phyloP scores from a whole-genome alignment of 2,888 invertebrate genomes.

The Trimorus sp. region DNA sequence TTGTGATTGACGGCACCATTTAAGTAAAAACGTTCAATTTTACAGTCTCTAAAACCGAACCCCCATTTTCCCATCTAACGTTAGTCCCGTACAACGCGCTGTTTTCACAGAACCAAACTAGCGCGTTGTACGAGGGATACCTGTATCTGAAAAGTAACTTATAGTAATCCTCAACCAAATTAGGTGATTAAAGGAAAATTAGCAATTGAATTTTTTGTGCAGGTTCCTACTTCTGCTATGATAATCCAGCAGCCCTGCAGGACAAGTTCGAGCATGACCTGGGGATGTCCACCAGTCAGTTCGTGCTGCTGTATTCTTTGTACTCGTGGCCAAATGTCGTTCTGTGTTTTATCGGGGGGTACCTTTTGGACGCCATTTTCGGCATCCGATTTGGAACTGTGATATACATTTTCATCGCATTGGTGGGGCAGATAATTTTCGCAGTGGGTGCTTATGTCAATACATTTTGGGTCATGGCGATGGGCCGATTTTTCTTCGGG shows the following conservation, averaged over 20 bases:
- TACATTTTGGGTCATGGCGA: slow-evolving; percentile 93
- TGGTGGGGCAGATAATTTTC: slow-evolving; percentile 94
- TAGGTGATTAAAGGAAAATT: too few species aligned
- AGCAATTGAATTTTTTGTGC: slow-evolving; percentile 52
- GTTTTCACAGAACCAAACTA: too few species aligned
- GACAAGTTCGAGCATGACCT: slow-evolving; percentile 92
- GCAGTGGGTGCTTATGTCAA: slow-evolving; percentile 91
- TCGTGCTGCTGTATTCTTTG: slow-evolving; percentile 93
- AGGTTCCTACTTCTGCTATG: slow-evolving; percentile 99
- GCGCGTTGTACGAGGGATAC: too few species aligned
- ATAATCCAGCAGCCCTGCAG: slow-evolving; percentile 96
- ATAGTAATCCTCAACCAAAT: too few species aligned
- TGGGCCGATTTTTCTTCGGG: slow-evolving; percentile 98
- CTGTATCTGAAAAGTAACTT: too few species aligned
- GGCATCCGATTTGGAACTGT: slow-evolving; percentile 96
- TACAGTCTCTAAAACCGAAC: too few species aligned
- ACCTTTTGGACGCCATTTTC: slow-evolving; percentile 96
- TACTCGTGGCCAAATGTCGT: slow-evolving; percentile 99
- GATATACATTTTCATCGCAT: slow-evolving; percentile 93
- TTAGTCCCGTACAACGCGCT: too few species aligned
- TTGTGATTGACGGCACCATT: too few species aligned
- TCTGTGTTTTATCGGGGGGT: slow-evolving; percentile 97
- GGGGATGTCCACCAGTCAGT: slow-evolving; percentile 90
- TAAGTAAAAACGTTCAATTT: too few species aligned
- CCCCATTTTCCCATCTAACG: too few species aligned